Conservation (phyloP, 2,113 vertebrate species). For the Athene cunicularia region DNA sequence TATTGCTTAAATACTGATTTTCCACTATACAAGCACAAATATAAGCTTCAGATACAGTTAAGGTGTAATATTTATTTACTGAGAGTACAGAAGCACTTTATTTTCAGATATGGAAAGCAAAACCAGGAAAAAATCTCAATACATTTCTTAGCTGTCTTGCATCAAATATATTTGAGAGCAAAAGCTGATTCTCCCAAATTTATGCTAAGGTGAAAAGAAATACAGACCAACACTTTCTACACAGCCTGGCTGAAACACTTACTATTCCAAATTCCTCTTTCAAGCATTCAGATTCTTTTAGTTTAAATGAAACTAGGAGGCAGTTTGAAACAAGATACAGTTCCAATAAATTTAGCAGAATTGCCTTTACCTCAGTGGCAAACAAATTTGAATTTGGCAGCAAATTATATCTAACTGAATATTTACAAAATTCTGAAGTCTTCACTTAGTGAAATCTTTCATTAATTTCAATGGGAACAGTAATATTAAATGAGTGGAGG, state of each 20-base stretch:
- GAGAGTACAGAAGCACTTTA: neutral
- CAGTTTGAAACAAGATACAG: neutral
- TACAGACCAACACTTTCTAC: neutral
- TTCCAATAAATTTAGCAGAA: neutral
- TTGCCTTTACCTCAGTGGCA: neutral
- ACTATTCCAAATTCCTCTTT: neutral
- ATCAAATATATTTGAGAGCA: neutral
- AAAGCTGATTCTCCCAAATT: neutral
- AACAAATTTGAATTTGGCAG: neutral
- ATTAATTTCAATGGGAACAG: neutral
- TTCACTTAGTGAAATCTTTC: neutral
- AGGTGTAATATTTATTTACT: neutral
- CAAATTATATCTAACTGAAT: neutral
- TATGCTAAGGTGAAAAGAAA: neutral
- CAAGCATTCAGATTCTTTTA: neutral
- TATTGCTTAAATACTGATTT: constrained; percentile 34
- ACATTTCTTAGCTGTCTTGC: neutral
- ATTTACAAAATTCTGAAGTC: neutral
- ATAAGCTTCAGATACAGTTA: constrained; percentile 21
- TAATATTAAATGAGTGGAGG: neutral
- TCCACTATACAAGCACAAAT: constrained; percentile 8
- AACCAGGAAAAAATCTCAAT: neutral
- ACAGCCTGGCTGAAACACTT: neutral
- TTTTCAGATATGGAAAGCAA: neutral
- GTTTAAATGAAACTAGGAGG: neutral